Conservation (phyloP, 2,113 vertebrate species). For the Oryzias celebensis region DNA sequence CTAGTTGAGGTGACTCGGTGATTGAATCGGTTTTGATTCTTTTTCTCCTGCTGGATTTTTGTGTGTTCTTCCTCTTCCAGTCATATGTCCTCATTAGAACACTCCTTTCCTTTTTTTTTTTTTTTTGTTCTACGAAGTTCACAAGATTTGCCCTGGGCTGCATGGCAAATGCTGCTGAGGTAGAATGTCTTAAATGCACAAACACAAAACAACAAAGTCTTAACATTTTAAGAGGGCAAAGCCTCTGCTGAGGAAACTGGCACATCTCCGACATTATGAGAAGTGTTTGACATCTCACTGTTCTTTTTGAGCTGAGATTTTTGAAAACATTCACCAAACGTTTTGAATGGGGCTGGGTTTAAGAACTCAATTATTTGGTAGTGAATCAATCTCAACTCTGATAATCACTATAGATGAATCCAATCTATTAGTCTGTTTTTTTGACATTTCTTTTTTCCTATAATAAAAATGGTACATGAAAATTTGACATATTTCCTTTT, state of each 20-base stretch:
- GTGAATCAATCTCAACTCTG: no score
- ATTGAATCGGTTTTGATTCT: slow-evolving; percentile 10
- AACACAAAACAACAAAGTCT: slow-evolving; percentile 22
- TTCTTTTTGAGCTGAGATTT: neutral
- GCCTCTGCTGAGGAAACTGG: slow-evolving; percentile 23
- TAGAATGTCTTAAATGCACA: slow-evolving; percentile 34
- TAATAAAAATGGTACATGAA: no score
- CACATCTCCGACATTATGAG: slow-evolving; percentile 15
- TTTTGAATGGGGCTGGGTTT: no score
- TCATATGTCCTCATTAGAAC: slow-evolving; percentile 34
- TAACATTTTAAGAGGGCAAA: slow-evolving; percentile 25
- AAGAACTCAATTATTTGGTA: no score
- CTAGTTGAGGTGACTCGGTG: slow-evolving; percentile 1
- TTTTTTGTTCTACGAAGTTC: slow-evolving; percentile 63
- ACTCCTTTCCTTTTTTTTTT: slow-evolving; percentile 13
- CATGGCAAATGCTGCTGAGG: slow-evolving; percentile 56
- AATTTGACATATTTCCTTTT: no score
- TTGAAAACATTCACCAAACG: no score
- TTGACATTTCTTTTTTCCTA: no score
- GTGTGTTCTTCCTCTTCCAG: slow-evolving; percentile 17
- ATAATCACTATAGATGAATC: no score
- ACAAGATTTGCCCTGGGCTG: slow-evolving; percentile 62
- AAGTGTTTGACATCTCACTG: slow-evolving; percentile 23
- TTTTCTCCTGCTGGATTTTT: slow-evolving; percentile 8
- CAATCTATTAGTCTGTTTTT: no score